Base-by-base conservation (phyloP, 2,888 invertebrate species). In the Meta bourneti region DNA sequence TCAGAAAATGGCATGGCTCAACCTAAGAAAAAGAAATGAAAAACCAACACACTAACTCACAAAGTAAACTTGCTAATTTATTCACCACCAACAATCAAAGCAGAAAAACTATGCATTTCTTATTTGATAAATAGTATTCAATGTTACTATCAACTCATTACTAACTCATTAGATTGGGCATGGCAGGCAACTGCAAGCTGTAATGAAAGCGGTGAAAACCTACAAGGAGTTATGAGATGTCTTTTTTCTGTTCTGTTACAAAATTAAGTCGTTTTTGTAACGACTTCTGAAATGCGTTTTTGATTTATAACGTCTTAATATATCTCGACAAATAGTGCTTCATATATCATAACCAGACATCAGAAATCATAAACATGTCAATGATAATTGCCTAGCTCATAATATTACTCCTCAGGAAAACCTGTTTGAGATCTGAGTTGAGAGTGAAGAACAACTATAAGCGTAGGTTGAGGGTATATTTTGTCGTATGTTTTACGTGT, bases 291-390 rank as follows among this genome's bases (percentile, higher is more conserved):
- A 79, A 20, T 54, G 34, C 19, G 20, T 79, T 34, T 34, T 34
- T 79, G 61, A 54, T 79, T 79, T 61, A 79, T 79, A 54, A 16
- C 61, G 20, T 7, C 11, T 61, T 79, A 79, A 79, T 61, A 61
- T 61, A 20, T 79, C 8, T 19, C 34, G 61, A 79, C 19, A 79
- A 79, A 79, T 79, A 34, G 79, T 79, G 54, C 61, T 54, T 13
- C 61, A 34, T 79, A 61, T 79, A 79, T 79, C 79, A 79, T 61
- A 54, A 34, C 34, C 54, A 61, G 79, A 79, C 61, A 7, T 61
- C 34, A 34, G 7, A 13, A 54, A 16, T 79, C 61, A 61, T 79
- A 79, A 79, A 61, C 61, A 48, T 79, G 54, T 61, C 79, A 61
- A 61, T 61, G 61, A 16, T 61, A 61, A 61, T 61, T 61, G 61